phyloP scores from a whole-genome alignment of 2,113 vertebrate species.

The Nesoenas mayeri region DNA sequence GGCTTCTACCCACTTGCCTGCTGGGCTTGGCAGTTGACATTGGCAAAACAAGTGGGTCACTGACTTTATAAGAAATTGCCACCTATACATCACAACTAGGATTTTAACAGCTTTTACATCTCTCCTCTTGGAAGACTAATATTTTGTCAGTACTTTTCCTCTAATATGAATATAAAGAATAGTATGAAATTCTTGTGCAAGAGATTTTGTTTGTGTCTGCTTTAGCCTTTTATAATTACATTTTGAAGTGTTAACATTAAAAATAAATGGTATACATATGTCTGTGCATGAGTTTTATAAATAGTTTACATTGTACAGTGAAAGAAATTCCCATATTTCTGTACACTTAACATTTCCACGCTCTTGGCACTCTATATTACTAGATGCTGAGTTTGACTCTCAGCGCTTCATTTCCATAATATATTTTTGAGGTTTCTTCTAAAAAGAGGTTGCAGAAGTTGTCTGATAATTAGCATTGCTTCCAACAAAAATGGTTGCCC shows the following conservation, averaged over 20 bases:
- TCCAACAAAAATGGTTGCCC: neutral
- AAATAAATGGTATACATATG: neutral
- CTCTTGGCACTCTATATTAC: neutral
- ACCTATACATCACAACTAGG: neutral
- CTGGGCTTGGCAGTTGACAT: neutral
- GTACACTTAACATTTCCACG: neutral
- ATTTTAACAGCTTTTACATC: neutral
- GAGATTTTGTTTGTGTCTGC: neutral
- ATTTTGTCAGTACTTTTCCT: neutral
- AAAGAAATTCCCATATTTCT: neutral
- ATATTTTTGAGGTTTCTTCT: neutral
- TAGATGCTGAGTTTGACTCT: neutral
- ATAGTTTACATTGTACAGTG: neutral
- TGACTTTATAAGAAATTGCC: neutral
- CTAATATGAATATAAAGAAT: fast-evolving
- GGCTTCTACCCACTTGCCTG: neutral
- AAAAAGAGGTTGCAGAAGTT: neutral
- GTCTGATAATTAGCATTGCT: neutral
- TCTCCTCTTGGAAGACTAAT: neutral
- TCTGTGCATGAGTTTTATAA: neutral
- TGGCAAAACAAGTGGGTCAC: neutral
- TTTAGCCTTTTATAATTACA: neutral
- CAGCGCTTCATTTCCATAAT: neutral
- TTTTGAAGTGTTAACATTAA: neutral
- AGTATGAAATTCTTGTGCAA: neutral